phyloP scores from a whole-genome alignment of 2,888 invertebrate genomes.

The Lochmaea crataegi region DNA sequence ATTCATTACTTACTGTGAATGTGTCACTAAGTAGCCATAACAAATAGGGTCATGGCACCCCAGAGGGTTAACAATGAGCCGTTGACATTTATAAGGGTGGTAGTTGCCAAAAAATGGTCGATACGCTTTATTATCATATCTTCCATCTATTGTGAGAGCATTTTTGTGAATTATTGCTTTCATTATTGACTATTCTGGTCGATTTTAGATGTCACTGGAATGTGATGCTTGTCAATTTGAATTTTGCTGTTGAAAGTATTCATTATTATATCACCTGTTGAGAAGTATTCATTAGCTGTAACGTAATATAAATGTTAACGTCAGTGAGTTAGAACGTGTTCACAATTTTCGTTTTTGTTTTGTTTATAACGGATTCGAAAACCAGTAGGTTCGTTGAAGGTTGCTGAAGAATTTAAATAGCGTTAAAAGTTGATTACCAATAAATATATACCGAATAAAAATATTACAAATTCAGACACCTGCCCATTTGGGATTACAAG shows the following conservation, averaged over 20 bases:
- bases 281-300: background rate
- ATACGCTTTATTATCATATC: conserved; percentile 44
- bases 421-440: conserved; percentile 18
- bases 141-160: conserved; percentile 37
- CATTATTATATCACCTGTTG: conserved; percentile 25
- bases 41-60: conserved; percentile 54
- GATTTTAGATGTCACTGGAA: conserved; percentile 30
- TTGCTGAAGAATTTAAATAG: background rate
- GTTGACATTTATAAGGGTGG: conserved; percentile 51
- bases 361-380: background rate
- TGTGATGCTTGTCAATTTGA: conserved; percentile 38
- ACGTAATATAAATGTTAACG: too few species aligned
- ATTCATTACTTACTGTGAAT: conserved; percentile 47
- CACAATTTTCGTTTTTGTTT: background rate
- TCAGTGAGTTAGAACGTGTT: too few species aligned
- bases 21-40: conserved; percentile 59
- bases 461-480: conserved; percentile 32
- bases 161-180: conserved; percentile 41
- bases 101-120: conserved; percentile 45
- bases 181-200: conserved; percentile 36
- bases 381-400: background rate
- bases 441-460: conserved; percentile 18
- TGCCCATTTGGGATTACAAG: conserved; percentile 26
- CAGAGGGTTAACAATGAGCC: conserved; percentile 47
- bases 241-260: conserved; percentile 14